Evolutionary conservation across 2,113 vertebrate species (phyloP).

Genomic region (Salvelinus sp.): DNA sequence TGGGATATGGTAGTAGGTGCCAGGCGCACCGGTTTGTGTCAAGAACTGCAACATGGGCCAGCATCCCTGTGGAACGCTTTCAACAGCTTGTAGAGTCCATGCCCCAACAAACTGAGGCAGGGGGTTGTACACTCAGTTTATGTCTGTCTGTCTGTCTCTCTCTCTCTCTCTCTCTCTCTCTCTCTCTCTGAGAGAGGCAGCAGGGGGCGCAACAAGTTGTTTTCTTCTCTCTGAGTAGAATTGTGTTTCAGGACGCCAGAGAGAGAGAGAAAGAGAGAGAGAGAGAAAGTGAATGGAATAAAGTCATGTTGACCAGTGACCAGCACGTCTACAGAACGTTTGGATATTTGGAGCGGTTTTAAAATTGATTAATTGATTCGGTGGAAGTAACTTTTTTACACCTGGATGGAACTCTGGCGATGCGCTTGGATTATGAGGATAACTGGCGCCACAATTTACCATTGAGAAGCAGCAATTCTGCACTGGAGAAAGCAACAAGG

Average conservation of each 20-base stretch:
- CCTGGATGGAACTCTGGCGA: slow-evolving; percentile 38
- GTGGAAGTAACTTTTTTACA: slow-evolving; percentile 19
- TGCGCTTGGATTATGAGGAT: slow-evolving; percentile 8
- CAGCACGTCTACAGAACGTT: neutral
- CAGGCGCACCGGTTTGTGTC: too few relatives aligned
- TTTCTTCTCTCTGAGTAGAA: slow-evolving; percentile 31
- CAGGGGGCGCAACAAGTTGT: slow-evolving; percentile 55
- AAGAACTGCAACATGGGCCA: too few relatives aligned
- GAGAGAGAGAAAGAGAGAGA: too few relatives aligned
- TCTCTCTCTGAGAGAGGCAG: slow-evolving; percentile 1
- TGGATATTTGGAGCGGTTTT: slow-evolving; percentile 8
- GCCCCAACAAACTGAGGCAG: too few relatives aligned
- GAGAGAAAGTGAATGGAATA: neutral
- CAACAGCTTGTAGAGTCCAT: too few relatives aligned
- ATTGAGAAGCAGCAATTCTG: neutral
- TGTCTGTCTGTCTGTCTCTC: too few relatives aligned
- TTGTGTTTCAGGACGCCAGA: neutral
- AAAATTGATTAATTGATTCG: slow-evolving; percentile 12
- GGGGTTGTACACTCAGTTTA: too few relatives aligned
- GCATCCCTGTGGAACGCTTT: too few relatives aligned
- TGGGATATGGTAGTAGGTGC: too few relatives aligned
- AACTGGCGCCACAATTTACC: slow-evolving; percentile 6
- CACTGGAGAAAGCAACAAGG: neutral
- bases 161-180: too few relatives aligned
- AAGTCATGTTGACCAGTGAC: slow-evolving; percentile 3